Evolutionary conservation across 2,113 vertebrate genomes (phyloP).

Genomic region (Chlorodrepanis virens): DNA sequence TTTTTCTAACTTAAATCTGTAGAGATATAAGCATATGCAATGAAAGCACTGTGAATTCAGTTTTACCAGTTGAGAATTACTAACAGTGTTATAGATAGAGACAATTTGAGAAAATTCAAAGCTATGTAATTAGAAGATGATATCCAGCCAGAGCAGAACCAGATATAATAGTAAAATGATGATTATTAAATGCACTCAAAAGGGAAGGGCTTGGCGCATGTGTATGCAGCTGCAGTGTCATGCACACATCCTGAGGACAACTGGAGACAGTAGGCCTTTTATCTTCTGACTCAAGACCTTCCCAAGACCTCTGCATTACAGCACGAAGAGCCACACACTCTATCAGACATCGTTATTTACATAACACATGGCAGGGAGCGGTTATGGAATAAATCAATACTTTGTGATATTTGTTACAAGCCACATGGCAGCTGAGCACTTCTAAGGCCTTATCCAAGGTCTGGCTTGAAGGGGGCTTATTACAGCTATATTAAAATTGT

Average conservation of each 20-base stretch:
- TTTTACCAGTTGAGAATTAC: background rate
- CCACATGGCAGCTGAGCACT: slow-evolving; percentile 49
- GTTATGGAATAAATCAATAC: slow-evolving; percentile 56
- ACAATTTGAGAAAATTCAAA: background rate
- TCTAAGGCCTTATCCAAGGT: slow-evolving; percentile 25
- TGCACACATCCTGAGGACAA: background rate
- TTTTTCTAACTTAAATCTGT: background rate
- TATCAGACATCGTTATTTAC: slow-evolving; percentile 9
- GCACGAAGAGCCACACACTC: background rate
- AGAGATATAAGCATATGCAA: background rate
- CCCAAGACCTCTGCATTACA: slow-evolving; percentile 34
- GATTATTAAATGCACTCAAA: background rate
- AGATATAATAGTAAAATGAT: background rate
- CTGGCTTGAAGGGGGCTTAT: slow-evolving; percentile 31
- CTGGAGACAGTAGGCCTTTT: slow-evolving; percentile 36
- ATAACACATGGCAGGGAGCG: slow-evolving; percentile 40
- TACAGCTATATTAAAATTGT: slow-evolving; percentile 31
- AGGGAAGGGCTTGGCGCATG: background rate
- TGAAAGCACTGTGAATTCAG: background rate
- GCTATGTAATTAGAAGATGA: background rate
- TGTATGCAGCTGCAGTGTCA: slow-evolving; percentile 30
- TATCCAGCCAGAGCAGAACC: background rate
- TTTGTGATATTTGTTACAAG: slow-evolving; percentile 49
- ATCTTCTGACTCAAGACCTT: slow-evolving; percentile 45
- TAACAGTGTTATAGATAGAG: background rate